Base-by-base conservation (phyloP, 2,113 vertebrate species). In the Azemiops feae region DNA sequence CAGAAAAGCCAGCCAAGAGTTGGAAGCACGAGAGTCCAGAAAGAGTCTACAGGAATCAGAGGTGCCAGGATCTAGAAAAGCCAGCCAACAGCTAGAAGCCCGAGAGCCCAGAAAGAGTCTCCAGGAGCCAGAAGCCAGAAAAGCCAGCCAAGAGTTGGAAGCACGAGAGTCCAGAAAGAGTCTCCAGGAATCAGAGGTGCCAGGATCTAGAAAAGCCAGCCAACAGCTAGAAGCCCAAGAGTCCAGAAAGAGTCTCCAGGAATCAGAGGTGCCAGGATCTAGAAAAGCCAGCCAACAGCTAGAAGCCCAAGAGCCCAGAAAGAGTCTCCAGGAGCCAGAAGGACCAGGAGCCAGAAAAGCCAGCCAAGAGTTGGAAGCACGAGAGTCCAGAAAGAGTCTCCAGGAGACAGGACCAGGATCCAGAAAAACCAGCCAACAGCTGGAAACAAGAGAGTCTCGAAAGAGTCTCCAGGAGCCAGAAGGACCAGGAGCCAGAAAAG, bases 101-200 rank as follows among this genome's bases (percentile, higher is more conserved):
- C 52, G 1, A 23, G 87, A 5, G 18, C 57, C 64, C 6, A 5
- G 0, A 14, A 85, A 81, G 11, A 30, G 1, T 11, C n/a, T 52
- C 4, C 64, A 89, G 2, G 14, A 54, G 4, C 0, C 20, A 34
- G 87, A 92, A 16, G 18, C 87, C 2, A 50, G 25, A 1, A 92
- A 89, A 18, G 16, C 0, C 0, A 92, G 87, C 12, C 47, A 92
- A 43, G 30, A 53, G 5, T 0, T 10, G 0, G 25, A 55, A 20
- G 1, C 39, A 0, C 9, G 4, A 11, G 81, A 6, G 16, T 58
- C 90, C 3, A 0, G 3, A 39, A n/a, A 57, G 23, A 25, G 11
- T 25, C 20, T 53, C 25, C 74, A 91, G 1, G 11, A 55, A 0
- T 0, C 6, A 20, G 64, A 54, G 0, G 12, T 1, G 0, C 4